These are phyloP conservation scores for Chymomyza caudatula DNA, from an alignment of 2,888 invertebrate genomes.

Conservation along the genomic window DNA sequence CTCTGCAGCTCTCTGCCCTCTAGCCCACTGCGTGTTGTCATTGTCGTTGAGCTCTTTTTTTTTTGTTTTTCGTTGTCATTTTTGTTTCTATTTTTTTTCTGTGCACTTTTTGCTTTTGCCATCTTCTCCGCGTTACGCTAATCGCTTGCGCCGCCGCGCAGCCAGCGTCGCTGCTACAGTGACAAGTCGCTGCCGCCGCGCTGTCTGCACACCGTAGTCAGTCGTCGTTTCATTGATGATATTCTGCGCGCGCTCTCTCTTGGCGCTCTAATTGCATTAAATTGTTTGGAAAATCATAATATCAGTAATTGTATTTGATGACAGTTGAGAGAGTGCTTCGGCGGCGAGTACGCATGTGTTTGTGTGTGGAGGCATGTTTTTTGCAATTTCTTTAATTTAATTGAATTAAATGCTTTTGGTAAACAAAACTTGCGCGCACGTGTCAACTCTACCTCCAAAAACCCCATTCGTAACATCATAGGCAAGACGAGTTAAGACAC, in stretches of 20 bases:
- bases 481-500: neutral
- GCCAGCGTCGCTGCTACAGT: slow-evolving; percentile 35
- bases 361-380: too few relatives aligned
- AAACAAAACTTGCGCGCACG: slow-evolving; percentile 34
- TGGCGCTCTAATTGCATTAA: slow-evolving; percentile 69
- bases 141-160: slow-evolving; percentile 46
- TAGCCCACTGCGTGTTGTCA: slow-evolving; percentile 8
- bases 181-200: slow-evolving; percentile 51
- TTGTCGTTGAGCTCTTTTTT: slow-evolving; percentile 23
- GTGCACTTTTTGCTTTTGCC: slow-evolving; percentile 40
- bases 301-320: slow-evolving; percentile 69
- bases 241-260: slow-evolving; percentile 17
- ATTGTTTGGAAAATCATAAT: slow-evolving; percentile 75
- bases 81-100: slow-evolving; percentile 18
- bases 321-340: slow-evolving; percentile 31
- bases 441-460: slow-evolving; percentile 30
- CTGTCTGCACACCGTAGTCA: slow-evolving; percentile 47
- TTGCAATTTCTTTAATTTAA: slow-evolving; percentile 31
- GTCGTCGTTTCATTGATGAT: slow-evolving; percentile 31
- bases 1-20: slow-evolving; percentile 17
- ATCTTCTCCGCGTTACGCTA: slow-evolving; percentile 54
- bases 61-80: slow-evolving; percentile 25
- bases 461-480: neutral
- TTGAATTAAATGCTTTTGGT: slow-evolving; percentile 35
- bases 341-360: slow-evolving; percentile 2